Evolutionary conservation across 2,113 vertebrate species (phyloP).

Genomic region (Odontesthes bonariensis): DNA sequence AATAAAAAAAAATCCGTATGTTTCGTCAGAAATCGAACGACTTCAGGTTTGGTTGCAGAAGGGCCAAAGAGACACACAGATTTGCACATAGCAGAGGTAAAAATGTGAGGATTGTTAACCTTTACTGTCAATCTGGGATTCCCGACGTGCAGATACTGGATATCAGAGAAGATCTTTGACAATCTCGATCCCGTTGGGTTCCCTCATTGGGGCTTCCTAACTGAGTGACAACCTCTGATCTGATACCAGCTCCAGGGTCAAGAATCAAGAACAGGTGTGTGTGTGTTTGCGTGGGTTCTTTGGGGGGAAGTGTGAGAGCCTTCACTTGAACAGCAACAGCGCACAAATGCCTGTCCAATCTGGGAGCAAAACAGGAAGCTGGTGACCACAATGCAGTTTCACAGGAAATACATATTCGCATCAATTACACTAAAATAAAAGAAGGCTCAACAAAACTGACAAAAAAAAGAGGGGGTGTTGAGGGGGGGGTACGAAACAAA

Average conservation of each 20-base stretch:
- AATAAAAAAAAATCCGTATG: conserved; percentile 4
- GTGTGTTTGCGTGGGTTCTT: conserved; percentile 3
- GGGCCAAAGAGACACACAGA: conserved; percentile 10
- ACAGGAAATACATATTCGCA: conserved; percentile 44
- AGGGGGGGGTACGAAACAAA: conserved; percentile 9
- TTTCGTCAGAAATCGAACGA: conserved; percentile 9
- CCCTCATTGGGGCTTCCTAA: conserved; percentile 24
- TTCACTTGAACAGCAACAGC: conserved; percentile 12
- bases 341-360: conserved; percentile 1
- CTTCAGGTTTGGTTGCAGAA: not conserved
- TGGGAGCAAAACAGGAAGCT: conserved; percentile 29
- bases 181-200: conserved; percentile 41
- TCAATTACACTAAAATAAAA: conserved; percentile 22
- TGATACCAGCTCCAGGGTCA: conserved; percentile 61
- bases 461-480: not conserved
- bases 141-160: conserved; percentile 27
- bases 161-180: conserved; percentile 28
- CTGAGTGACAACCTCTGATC: conserved; percentile 60
- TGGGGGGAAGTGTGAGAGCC: not conserved
- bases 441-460: not conserved
- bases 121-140: conserved; percentile 41
- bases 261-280: conserved; percentile 66
- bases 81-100: conserved; percentile 19
- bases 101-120: conserved; percentile 33
- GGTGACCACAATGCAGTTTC: conserved; percentile 13